Conservation (phyloP, 2,888 invertebrate genomes). For the Eurytoma adleriae region DNA sequence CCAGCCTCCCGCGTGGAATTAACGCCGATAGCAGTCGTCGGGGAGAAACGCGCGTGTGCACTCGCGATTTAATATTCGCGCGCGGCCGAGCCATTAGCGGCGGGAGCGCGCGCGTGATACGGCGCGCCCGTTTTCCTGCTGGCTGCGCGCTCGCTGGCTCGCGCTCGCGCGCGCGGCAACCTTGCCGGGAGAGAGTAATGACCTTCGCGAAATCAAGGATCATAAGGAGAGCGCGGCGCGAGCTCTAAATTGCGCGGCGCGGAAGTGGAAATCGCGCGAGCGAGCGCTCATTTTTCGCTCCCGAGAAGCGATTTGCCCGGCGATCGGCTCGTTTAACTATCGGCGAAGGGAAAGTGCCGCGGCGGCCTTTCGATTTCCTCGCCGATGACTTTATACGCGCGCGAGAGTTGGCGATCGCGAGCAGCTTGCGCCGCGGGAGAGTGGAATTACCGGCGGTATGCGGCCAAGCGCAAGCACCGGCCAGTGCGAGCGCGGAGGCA, state of each 20-base stretch:
- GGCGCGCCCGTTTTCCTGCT: slow-evolving; percentile 43
- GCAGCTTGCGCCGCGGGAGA: not conserved
- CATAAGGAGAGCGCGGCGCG: slow-evolving; percentile 34
- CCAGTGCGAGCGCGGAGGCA: not conserved
- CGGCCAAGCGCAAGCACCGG: not conserved
- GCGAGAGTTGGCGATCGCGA: not conserved
- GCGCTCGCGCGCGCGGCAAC: slow-evolving; percentile 34
- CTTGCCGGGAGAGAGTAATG: slow-evolving; percentile 59
- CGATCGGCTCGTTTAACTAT: slow-evolving; percentile 22
- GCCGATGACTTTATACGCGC: slow-evolving; percentile 28
- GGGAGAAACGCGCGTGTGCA: not conserved
- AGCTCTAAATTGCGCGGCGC: slow-evolving; percentile 39
- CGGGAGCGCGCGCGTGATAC: not conserved
- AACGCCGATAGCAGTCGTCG: not conserved
- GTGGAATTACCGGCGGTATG: not conserved
- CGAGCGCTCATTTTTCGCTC: not conserved
- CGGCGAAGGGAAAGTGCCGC: slow-evolving; percentile 49
- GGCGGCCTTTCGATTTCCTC: slow-evolving; percentile 46
- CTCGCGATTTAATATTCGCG: slow-evolving; percentile 36
- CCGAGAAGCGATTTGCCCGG: not conserved
- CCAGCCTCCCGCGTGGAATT: slow-evolving; percentile 42
- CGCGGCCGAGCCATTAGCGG: not conserved
- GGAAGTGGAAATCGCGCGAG: slow-evolving; percentile 49
- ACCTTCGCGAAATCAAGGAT: slow-evolving; percentile 59
- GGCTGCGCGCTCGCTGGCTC: not conserved